Evolutionary conservation across 2,888 invertebrate species (phyloP).

Genomic region (Agrotis ipsilon): DNA sequence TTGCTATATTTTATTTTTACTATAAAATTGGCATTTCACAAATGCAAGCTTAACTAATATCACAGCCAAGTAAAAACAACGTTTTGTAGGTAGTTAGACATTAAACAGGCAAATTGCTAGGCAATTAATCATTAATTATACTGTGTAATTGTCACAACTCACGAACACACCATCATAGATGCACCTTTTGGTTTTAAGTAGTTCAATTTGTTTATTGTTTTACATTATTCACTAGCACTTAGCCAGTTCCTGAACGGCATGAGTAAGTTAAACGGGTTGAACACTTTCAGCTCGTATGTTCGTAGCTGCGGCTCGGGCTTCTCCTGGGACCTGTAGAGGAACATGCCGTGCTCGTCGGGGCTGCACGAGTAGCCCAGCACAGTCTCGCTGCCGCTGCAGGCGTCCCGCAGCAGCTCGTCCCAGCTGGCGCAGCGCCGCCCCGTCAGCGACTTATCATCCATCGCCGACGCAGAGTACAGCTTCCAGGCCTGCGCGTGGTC

Average conservation of each 20-base stretch:
- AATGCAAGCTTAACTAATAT: slow-evolving; percentile 69
- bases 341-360: slow-evolving; percentile 74
- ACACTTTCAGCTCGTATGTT: slow-evolving; percentile 60
- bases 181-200: slow-evolving; percentile 11
- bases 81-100: slow-evolving; percentile 18
- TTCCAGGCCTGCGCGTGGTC: slow-evolving; percentile 85
- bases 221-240: not conserved
- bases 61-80: slow-evolving; percentile 69
- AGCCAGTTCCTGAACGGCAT: slow-evolving; percentile 33
- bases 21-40: slow-evolving; percentile 37
- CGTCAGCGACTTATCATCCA: slow-evolving; percentile 67
- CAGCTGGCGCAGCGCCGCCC: slow-evolving; percentile 76
- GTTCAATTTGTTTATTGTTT: not conserved
- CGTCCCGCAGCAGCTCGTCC: slow-evolving; percentile 72
- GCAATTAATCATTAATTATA: slow-evolving; percentile 2
- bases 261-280: slow-evolving; percentile 74
- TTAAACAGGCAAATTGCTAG: slow-evolving; percentile 8
- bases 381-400: slow-evolving; percentile 75
- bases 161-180: slow-evolving; percentile 22
- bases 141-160: slow-evolving; percentile 16
- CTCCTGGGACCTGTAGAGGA: slow-evolving; percentile 75
- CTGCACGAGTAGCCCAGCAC: slow-evolving; percentile 77
- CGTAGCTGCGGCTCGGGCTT: slow-evolving; percentile 29
- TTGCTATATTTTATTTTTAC: slow-evolving; percentile 44
- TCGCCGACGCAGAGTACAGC: slow-evolving; percentile 77